phyloP scores from a whole-genome alignment of 2,797 vertebrate species.

The Nyctibius grandis region DNA sequence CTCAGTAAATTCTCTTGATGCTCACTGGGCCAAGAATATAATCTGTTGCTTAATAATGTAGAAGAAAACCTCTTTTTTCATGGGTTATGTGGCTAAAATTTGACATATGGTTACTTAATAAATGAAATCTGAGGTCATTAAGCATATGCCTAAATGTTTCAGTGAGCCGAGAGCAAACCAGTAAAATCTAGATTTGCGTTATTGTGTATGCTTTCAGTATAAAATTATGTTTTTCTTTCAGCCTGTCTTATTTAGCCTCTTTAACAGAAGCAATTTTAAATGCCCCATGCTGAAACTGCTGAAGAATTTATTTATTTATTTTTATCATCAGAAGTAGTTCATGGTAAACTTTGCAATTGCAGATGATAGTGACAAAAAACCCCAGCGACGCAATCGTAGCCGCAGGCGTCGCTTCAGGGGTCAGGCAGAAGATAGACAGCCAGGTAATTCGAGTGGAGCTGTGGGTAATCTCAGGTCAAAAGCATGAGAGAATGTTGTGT shows the following conservation, averaged over 20 bases:
- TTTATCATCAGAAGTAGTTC: slow-evolving; percentile 74
- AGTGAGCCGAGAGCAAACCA: slow-evolving; percentile 33
- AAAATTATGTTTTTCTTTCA: slow-evolving; percentile 29
- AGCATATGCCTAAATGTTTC: slow-evolving; percentile 43
- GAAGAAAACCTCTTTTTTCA: neutral
- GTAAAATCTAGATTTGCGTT: slow-evolving; percentile 1
- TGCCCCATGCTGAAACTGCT: slow-evolving; percentile 67
- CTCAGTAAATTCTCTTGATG: neutral
- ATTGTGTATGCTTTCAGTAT: slow-evolving; percentile 50
- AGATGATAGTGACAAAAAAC: slow-evolving; percentile 95
- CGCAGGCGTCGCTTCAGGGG: slow-evolving; percentile 89
- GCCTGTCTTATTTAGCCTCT: slow-evolving; percentile 55
- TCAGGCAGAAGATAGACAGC: slow-evolving; percentile 96
- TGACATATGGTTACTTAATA: neutral
- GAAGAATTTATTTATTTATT: slow-evolving; percentile 56
- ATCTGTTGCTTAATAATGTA: neutral
- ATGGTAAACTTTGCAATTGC: slow-evolving; percentile 82
- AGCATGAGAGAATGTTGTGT: slow-evolving; percentile 81
- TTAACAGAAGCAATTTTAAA: slow-evolving; percentile 53
- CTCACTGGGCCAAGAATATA: neutral
- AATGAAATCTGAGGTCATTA: slow-evolving; percentile 41
- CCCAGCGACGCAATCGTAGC: slow-evolving; percentile 97
- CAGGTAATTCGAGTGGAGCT: slow-evolving; percentile 88
- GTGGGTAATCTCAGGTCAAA: slow-evolving; percentile 70
- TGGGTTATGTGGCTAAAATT: slow-evolving; percentile 26